phyloP scores from a whole-genome alignment of 2,113 vertebrate species.

The Arizona elegans region DNA sequence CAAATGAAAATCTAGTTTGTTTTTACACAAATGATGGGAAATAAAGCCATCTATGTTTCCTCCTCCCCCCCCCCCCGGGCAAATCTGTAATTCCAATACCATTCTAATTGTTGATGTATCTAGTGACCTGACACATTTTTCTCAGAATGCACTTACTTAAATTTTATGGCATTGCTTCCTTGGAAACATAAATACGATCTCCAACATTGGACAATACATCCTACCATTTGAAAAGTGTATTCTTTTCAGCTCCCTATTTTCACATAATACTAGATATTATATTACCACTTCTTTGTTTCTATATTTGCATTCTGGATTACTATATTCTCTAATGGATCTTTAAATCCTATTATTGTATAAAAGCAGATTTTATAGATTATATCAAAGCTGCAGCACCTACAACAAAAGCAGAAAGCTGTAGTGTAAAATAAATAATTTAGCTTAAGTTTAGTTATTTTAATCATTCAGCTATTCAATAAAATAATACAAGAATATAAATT shows the following conservation, averaged over 20 bases:
- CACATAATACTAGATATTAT: too few relatives aligned
- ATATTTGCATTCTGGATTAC: background rate
- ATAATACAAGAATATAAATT: background rate
- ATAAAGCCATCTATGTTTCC: background rate
- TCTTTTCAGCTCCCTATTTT: background rate
- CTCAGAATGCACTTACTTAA: background rate
- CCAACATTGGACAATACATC: background rate
- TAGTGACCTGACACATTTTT: background rate
- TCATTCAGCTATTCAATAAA: background rate
- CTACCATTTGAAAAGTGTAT: background rate
- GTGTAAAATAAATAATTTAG: slow-evolving; percentile 5
- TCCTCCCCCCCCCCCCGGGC: background rate
- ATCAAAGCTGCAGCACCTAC: background rate
- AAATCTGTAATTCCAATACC: background rate
- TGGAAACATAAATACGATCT: background rate
- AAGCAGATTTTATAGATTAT: background rate
- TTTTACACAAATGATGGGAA: background rate
- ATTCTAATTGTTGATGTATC: background rate
- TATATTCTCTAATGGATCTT: background rate
- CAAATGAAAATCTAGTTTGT: background rate
- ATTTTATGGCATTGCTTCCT: background rate
- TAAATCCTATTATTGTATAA: background rate
- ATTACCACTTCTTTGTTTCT: background rate
- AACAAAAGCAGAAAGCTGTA: background rate
- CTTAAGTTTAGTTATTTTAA: background rate